Evolutionary conservation across 2,113 vertebrate species (phyloP).

Genomic region (Ciconia boyciana): DNA sequence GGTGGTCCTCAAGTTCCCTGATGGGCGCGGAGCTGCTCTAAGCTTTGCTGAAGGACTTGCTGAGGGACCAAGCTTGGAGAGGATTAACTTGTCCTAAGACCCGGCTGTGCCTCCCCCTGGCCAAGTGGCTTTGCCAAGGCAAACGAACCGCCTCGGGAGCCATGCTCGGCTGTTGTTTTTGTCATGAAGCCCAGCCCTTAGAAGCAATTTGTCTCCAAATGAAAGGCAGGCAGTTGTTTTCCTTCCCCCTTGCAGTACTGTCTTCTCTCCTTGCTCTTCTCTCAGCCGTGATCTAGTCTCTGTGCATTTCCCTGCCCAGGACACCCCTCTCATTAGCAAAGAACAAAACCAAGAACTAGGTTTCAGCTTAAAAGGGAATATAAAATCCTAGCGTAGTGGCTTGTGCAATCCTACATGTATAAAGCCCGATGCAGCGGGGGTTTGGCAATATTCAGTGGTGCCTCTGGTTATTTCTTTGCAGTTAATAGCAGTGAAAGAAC

Average conservation of each 20-base stretch:
- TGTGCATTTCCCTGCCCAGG: neutral
- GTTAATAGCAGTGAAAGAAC: neutral
- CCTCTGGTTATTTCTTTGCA: neutral
- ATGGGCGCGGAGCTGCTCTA: neutral
- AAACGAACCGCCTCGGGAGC: neutral
- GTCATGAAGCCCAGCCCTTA: neutral
- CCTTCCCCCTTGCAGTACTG: neutral
- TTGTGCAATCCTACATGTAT: neutral
- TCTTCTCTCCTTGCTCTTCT: neutral
- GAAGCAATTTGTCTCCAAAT: neutral
- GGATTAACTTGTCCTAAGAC: neutral
- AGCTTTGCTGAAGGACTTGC: neutral
- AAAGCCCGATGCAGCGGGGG: neutral
- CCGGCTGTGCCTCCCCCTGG: neutral
- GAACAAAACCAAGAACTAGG: neutral
- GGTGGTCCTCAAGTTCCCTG: neutral
- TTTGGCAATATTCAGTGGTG: neutral
- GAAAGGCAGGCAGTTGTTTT: neutral
- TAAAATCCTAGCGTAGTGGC: neutral
- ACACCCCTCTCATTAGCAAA: neutral
- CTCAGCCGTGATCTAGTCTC: neutral
- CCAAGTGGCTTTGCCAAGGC: neutral
- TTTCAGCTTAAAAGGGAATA: neutral
- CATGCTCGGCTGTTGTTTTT: neutral
- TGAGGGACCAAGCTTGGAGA: neutral